phyloP scores from a whole-genome alignment of 2,888 invertebrate genomes.

The Pardosa pseudoannulata region DNA sequence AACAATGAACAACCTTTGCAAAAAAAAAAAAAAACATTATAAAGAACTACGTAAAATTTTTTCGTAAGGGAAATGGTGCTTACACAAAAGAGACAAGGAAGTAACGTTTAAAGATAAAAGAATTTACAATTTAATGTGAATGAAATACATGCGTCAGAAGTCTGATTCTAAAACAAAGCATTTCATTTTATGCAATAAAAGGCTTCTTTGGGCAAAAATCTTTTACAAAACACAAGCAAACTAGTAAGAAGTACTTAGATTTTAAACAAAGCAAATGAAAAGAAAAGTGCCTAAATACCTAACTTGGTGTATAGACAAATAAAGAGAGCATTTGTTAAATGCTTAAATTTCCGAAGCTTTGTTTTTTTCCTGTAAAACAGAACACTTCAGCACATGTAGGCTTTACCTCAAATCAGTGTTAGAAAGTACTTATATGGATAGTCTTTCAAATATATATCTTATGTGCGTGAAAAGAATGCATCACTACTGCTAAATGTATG shows the following conservation, averaged over 20 bases:
- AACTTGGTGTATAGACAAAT: constrained; percentile 2
- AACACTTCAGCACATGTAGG: too few species aligned
- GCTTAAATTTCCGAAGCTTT: too few species aligned
- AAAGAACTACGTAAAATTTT: constrained; percentile 29
- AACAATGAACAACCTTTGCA: constrained; percentile 27
- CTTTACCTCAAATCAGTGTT: too few species aligned
- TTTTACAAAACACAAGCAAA: constrained; percentile 36
- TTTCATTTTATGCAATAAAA: constrained; percentile 54
- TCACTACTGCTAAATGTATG: too few species aligned
- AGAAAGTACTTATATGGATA: too few species aligned
- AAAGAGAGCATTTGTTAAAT: not conserved
- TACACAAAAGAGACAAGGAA: constrained; percentile 37
- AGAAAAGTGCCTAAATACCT: constrained; percentile 33
- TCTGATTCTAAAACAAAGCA: constrained; percentile 65
- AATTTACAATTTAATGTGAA: constrained; percentile 59
- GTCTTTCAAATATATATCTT: too few species aligned
- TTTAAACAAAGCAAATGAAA: constrained; percentile 49
- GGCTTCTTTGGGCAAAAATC: constrained; percentile 17
- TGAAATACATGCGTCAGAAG: constrained; percentile 52
- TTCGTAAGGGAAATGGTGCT: constrained; percentile 25
- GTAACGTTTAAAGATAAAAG: constrained; percentile 53
- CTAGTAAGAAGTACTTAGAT: constrained; percentile 33
- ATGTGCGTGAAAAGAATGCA: too few species aligned
- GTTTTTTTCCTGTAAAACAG: too few species aligned
- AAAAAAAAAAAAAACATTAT: constrained; percentile 40